A percentile compares a stretch with the other conserved stretches of the same genome.
These are phyloP conservation scores for Pristionchus maxplancki DNA, from an alignment of 2,888 invertebrate species.

Conservation along the genomic window DNA sequence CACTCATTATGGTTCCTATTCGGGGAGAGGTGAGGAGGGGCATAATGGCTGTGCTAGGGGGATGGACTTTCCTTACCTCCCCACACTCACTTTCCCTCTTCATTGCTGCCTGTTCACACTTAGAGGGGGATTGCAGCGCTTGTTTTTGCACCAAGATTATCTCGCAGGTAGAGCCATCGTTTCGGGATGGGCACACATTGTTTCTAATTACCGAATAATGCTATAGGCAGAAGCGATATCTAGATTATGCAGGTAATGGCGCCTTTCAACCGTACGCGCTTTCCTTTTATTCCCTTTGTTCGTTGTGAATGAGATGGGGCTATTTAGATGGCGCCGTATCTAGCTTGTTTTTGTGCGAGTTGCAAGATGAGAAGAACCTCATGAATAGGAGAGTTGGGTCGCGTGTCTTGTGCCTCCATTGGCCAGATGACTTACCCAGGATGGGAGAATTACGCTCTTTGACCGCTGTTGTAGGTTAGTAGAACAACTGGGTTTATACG, in stretches of 20 bases:
- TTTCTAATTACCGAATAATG: not conserved
- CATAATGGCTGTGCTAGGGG: not conserved
- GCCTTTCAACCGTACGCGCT: not conserved
- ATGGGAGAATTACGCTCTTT: not conserved
- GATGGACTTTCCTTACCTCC: not conserved
- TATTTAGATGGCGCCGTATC: not conserved
- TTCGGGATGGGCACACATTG: not conserved
- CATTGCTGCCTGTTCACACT: not conserved
- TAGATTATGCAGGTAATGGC: not conserved
- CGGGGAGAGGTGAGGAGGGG: not conserved
- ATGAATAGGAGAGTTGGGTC: not conserved
- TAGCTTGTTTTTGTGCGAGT: not conserved
- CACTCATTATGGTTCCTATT: conserved; percentile 40
- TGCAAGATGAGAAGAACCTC: not conserved
- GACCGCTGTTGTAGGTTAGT: not conserved
- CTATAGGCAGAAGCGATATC: not conserved
- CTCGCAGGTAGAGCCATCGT: not conserved
- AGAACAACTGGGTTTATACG: not conserved
- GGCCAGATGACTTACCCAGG: not conserved
- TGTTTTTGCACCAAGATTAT: not conserved
- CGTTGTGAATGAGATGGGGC: not conserved
- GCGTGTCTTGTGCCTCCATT: not conserved
- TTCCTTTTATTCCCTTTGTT: not conserved
- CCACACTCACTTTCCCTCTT: not conserved
- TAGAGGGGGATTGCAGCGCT: too few relatives aligned